Conservation (phyloP, 1,140 invertebrate species). For the Mercenaria mercenaria region DNA sequence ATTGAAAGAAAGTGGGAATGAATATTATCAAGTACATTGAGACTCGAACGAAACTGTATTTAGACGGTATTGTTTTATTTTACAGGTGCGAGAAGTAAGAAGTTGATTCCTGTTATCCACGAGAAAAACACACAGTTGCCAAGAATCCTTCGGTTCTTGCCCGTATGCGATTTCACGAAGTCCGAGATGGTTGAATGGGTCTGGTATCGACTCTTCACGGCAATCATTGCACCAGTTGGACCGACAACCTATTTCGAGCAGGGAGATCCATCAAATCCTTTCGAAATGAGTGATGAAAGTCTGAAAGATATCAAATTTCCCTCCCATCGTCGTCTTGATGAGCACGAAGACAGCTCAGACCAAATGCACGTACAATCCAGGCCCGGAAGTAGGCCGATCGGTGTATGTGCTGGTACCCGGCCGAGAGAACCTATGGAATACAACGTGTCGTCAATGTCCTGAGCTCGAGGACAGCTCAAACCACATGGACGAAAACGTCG, state of each 20-base stretch:
- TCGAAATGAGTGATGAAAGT: neutral
- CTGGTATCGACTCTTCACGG: slow-evolving; percentile 80
- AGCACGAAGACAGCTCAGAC: neutral
- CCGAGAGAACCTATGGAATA: neutral
- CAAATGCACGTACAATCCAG: neutral
- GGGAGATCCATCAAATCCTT: neutral
- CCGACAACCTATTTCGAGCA: slow-evolving; percentile 9
- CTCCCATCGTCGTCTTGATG: neutral
- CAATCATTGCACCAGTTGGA: slow-evolving; percentile 74
- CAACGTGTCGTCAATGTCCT: neutral
- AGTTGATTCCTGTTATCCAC: slow-evolving; percentile 83
- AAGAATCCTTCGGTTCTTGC: slow-evolving; percentile 78
- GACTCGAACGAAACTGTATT: too few species aligned
- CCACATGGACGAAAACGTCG: too few species aligned
- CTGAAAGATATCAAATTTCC: neutral
- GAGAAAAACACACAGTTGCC: slow-evolving; percentile 78
- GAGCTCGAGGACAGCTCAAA: neutral
- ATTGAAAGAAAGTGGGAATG: too few species aligned
- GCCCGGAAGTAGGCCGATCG: neutral
- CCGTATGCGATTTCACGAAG: slow-evolving; percentile 84
- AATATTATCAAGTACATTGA: too few species aligned
- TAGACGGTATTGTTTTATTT: too few species aligned
- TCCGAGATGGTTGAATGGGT: slow-evolving; percentile 80
- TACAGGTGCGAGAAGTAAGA: slow-evolving; percentile 78
- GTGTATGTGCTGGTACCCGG: neutral